Conservation (phyloP, 23 tunicate genomes). For the Styela clava region DNA sequence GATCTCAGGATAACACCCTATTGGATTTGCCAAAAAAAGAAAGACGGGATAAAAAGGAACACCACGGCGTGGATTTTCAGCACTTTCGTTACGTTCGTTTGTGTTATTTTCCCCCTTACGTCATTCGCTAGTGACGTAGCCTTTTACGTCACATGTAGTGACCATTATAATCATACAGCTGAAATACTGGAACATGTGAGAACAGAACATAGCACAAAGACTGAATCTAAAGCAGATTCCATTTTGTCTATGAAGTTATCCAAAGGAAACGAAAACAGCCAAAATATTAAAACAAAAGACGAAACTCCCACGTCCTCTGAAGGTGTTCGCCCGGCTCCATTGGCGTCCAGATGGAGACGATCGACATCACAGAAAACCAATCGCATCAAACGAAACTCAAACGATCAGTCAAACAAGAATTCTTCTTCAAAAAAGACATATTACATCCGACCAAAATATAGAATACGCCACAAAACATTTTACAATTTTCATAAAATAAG, state of each 20-base stretch:
- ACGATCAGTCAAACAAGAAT: background rate
- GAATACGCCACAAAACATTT: background rate
- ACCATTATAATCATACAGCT: constrained; percentile 77
- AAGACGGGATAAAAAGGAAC: constrained; percentile 25
- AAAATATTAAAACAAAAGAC: background rate
- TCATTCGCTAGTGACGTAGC: constrained; percentile 75
- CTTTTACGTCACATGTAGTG: constrained; percentile 68
- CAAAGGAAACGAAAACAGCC: background rate
- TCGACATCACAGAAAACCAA: background rate
- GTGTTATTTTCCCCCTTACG: constrained; percentile 60
- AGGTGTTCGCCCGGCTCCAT: background rate
- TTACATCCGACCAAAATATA: background rate
- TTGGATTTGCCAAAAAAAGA: constrained; percentile 47
- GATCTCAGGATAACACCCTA: constrained; percentile 33
- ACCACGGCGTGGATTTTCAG: constrained; percentile 68
- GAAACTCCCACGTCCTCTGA: background rate
- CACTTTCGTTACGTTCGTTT: constrained; percentile 31
- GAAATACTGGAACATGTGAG: constrained; percentile 40
- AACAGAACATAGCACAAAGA: background rate
- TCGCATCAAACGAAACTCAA: background rate
- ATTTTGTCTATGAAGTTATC: background rate
- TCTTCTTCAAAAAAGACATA: background rate
- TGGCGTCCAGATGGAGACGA: background rate
- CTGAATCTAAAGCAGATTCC: background rate
- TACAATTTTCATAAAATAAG: background rate